phyloP scores from a whole-genome alignment of 2,113 vertebrate species.

The Micronycteris hirsuta region DNA sequence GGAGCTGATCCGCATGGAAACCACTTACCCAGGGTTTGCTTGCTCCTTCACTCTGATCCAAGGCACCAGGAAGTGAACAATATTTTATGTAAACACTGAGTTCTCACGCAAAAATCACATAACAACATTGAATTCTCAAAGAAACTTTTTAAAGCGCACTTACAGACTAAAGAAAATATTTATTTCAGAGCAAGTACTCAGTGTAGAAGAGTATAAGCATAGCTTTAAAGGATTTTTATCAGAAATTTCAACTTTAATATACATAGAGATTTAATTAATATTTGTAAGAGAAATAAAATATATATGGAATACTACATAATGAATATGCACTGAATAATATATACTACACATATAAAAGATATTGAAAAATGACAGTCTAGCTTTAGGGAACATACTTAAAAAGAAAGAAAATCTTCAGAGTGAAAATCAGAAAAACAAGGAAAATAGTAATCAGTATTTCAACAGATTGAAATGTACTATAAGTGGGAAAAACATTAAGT shows the following conservation, averaged over 20 bases:
- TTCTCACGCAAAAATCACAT: constrained; percentile 61
- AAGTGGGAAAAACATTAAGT: neutral
- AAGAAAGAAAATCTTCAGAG: constrained; percentile 11
- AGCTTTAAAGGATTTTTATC: constrained; percentile 6
- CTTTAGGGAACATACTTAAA: neutral
- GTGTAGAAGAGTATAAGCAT: neutral
- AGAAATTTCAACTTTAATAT: neutral
- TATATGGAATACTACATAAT: neutral
- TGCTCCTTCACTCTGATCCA: constrained; percentile 75
- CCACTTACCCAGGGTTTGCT: constrained; percentile 75
- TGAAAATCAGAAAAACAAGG: constrained; percentile 4
- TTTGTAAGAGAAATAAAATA: neutral
- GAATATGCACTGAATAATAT: neutral
- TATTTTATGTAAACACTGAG: constrained; percentile 68
- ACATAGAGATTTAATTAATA: neutral
- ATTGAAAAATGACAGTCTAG: neutral
- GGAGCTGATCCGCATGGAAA: constrained; percentile 28
- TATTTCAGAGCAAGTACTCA: neutral
- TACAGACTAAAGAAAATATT: constrained; percentile 36
- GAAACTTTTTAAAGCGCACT: constrained; percentile 4
- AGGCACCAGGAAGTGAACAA: constrained; percentile 74
- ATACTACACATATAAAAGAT: neutral
- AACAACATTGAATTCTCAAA: constrained; percentile 52
- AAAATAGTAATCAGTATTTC: neutral
- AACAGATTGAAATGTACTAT: neutral